A percentile compares a stretch with the other conserved stretches of the same genome.
phyloP scores from a whole-genome alignment of 2,113 vertebrate genomes.

The Naja naja region DNA sequence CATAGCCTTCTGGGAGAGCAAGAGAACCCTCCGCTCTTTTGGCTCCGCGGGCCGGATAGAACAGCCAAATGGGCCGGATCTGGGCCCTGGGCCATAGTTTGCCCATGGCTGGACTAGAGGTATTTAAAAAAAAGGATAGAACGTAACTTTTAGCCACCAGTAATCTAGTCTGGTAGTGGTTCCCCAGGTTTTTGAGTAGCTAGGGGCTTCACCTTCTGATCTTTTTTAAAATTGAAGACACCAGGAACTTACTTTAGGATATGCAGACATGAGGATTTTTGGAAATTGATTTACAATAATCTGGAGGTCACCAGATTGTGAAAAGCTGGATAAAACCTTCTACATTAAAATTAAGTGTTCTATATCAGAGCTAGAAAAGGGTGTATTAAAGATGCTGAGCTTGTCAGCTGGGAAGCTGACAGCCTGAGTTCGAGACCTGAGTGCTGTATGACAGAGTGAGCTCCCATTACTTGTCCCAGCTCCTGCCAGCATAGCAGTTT shows the following conservation, averaged over 20 bases:
- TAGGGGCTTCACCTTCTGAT: no score
- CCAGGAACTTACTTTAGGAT: neutral
- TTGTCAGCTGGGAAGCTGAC: neutral
- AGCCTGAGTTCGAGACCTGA: neutral
- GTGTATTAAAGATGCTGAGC: neutral
- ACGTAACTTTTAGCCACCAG: neutral
- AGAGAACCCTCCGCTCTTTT: no score
- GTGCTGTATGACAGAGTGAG: no score
- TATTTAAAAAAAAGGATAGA: neutral
- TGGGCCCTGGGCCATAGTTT: no score
- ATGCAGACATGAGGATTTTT: neutral
- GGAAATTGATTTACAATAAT: neutral
- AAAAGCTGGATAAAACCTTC: neutral
- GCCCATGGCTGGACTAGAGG: no score
- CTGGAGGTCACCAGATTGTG: neutral
- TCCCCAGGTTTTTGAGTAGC: neutral
- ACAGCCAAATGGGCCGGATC: no score
- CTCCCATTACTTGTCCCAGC: no score
- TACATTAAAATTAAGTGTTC: neutral
- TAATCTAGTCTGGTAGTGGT: neutral
- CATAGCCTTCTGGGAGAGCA: no score
- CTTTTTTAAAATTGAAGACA: neutral
- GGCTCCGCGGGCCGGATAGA: no score
- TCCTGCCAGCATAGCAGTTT: no score
- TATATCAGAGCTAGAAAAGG: neutral